Conservation (phyloP, 2,113 vertebrate genomes). For the Strigops habroptila region DNA sequence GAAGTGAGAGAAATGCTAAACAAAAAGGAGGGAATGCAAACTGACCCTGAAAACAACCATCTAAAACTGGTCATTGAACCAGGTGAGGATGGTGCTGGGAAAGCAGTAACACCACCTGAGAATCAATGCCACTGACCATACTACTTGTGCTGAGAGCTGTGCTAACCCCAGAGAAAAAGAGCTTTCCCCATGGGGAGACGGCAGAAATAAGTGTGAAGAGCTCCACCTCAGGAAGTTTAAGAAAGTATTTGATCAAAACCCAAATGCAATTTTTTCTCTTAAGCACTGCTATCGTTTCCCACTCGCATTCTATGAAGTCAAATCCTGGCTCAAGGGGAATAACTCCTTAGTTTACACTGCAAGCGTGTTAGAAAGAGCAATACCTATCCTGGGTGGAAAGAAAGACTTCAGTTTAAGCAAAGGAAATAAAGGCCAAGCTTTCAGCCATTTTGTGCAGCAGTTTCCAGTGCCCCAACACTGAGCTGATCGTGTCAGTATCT, state of each 20-base stretch:
- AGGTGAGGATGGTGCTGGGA: not conserved
- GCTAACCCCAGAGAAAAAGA: not conserved
- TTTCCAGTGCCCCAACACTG: not conserved
- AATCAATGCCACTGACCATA: not conserved
- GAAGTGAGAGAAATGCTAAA: not conserved
- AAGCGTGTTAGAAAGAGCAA: not conserved
- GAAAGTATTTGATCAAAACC: not conserved
- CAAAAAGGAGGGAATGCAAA: not conserved
- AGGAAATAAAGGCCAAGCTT: not conserved
- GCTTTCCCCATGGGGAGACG: too few relatives aligned
- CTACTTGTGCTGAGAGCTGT: not conserved
- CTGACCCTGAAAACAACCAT: not conserved
- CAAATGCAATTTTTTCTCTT: not conserved
- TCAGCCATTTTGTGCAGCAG: not conserved
- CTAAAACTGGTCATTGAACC: not conserved
- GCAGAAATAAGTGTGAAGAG: not conserved
- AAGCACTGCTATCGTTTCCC: not conserved
- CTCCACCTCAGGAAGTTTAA: not conserved
- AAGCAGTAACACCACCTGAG: not conserved
- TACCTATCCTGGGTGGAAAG: not conserved
- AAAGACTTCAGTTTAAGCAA: not conserved
- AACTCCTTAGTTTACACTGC: not conserved
- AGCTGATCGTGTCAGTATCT: slow-evolving; percentile 40
- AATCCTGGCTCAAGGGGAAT: not conserved
- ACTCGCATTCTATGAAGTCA: rapidly evolving